A percentile compares a stretch with the other conserved stretches of the same genome.
Evolutionary conservation across 2,113 vertebrate species (phyloP).

Genomic region (Coptodon bakossiorum): DNA sequence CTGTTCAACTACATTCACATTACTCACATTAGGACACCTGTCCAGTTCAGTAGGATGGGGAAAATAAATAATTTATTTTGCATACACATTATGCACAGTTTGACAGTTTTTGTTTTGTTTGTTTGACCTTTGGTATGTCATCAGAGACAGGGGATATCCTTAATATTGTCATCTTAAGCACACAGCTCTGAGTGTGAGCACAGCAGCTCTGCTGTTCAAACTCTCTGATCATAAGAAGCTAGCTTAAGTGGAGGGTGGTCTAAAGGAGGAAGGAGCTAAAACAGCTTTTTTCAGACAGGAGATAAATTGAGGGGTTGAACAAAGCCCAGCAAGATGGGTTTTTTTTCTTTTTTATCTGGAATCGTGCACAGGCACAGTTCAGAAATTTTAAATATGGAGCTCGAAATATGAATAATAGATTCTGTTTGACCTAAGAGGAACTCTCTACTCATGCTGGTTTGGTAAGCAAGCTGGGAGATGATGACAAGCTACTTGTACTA

Average conservation of each 20-base stretch:
- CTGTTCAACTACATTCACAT: not conserved
- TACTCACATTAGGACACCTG: not conserved
- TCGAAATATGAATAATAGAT: not conserved
- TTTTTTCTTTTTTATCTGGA: not conserved
- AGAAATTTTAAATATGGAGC: not conserved
- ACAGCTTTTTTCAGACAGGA: rapidly evolving
- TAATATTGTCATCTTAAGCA: not conserved
- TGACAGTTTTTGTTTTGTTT: not conserved
- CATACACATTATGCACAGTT: not conserved
- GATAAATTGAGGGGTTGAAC: not conserved
- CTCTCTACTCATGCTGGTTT: not conserved
- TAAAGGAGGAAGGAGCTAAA: not conserved
- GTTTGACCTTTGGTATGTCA: not conserved
- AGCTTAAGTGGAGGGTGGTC: not conserved
- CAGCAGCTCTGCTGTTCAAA: not conserved
- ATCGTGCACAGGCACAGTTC: rapidly evolving
- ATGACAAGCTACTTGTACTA: not conserved
- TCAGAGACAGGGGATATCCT: not conserved
- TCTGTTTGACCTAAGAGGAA: not conserved
- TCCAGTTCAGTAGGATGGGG: not conserved
- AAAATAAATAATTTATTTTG: not conserved
- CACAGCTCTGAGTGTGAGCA: not conserved
- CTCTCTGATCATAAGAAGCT: not conserved
- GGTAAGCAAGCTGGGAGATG: not conserved
- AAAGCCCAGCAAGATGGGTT: not conserved